Percentiles rank a stretch among this genome's conserved stretches.
Conservation (phyloP, 1,140 invertebrate species). For the Drosophila saltans region DNA sequence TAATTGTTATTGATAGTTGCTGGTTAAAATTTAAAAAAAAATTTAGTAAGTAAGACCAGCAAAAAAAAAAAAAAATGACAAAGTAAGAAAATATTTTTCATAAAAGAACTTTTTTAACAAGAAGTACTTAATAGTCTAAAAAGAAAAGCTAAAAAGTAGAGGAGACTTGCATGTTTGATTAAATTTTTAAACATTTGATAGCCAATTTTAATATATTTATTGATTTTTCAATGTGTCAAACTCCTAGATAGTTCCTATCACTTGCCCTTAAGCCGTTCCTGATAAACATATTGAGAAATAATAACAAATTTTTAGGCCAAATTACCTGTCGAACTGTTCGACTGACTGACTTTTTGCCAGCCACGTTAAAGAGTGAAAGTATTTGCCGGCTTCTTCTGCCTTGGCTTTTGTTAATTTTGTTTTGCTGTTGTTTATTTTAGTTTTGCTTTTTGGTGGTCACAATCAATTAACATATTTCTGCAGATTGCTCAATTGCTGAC, state of each 20-base stretch:
- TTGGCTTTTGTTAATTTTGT: neutral
- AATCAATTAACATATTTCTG: conserved; percentile 47
- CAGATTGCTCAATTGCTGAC: conserved; percentile 46
- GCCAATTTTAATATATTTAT: too few relatives aligned
- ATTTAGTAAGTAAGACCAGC: too few relatives aligned
- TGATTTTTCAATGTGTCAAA: neutral
- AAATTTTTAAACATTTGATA: too few relatives aligned
- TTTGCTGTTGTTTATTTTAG: conserved; percentile 1
- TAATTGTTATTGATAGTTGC: neutral
- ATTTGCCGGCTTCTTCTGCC: conserved; percentile 10
- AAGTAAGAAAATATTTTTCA: too few relatives aligned
- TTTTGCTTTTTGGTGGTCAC: conserved; percentile 35
- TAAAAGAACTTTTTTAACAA: too few relatives aligned
- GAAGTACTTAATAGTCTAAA: too few relatives aligned
- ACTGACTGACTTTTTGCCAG: conserved; percentile 5
- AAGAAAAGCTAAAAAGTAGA: too few relatives aligned
- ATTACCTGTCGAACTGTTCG: neutral
- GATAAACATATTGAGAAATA: neutral
- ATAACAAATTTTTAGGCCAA: neutral
- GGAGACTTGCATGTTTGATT: too few relatives aligned
- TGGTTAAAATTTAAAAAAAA: too few relatives aligned
- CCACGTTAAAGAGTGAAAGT: conserved; percentile 12
- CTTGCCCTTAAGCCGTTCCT: neutral
- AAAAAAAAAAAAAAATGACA: too few relatives aligned
- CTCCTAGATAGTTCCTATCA: neutral